Evolutionary conservation across 2,797 vertebrate species (phyloP).

Genomic region (Premnoplex brunnescens): DNA sequence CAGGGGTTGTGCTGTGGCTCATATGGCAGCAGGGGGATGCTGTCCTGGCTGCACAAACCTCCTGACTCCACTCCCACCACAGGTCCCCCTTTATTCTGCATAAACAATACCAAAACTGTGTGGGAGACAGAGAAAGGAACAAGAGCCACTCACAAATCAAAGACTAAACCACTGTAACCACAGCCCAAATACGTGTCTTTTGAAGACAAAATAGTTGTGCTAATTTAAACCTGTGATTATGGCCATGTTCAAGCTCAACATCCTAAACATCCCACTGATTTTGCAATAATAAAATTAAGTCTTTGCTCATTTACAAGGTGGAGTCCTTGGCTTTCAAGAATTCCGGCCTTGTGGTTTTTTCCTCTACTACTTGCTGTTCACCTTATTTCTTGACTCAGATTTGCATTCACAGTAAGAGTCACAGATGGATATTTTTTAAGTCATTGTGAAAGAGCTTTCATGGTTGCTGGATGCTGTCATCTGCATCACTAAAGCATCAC

Average conservation of each 20-base stretch:
- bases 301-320: not conserved
- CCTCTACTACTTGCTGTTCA: not conserved
- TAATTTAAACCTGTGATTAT: not conserved
- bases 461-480: not conserved
- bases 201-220: not conserved
- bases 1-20: not conserved
- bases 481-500: not conserved
- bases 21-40: rapidly evolving
- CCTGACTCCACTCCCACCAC: not conserved
- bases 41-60: not conserved
- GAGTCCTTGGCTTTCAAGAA: not conserved
- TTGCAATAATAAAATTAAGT: not conserved
- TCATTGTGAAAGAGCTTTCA: not conserved
- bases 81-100: not conserved
- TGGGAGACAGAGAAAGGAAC: not conserved
- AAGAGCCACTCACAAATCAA: not conserved
- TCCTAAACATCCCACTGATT: not conserved
- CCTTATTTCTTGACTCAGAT: not conserved
- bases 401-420: not conserved
- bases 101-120: not conserved
- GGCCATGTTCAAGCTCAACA: not conserved
- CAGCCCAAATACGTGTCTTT: not conserved
- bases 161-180: not conserved
- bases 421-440: not conserved
- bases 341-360: not conserved